Conservation (phyloP, 1,140 invertebrate genomes). For the Drosophila ohnishii region DNA sequence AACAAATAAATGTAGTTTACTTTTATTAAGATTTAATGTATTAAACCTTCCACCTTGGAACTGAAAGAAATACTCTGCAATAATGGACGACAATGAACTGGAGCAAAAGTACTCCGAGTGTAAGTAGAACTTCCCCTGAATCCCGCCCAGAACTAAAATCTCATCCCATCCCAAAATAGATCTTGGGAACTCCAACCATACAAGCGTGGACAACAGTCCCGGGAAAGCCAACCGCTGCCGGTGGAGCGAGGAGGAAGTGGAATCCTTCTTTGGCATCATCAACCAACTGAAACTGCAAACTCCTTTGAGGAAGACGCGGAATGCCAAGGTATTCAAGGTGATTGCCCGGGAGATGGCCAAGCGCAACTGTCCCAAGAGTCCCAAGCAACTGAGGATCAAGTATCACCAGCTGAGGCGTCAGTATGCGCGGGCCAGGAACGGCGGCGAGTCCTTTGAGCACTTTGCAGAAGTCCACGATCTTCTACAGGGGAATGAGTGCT, state of each 20-base stretch:
- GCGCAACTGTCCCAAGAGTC: constrained; percentile 23
- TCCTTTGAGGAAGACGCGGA: constrained; percentile 28
- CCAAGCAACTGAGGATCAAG: constrained; percentile 52
- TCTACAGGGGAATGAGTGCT: constrained; percentile 20
- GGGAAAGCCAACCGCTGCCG: constrained; percentile 5
- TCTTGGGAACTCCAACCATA: not conserved
- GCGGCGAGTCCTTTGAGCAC: constrained; percentile 36
- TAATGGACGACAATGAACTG: constrained; percentile 18
- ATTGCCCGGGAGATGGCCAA: constrained; percentile 50
- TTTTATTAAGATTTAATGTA: not conserved
- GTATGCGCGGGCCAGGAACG: constrained; percentile 29
- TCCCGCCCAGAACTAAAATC: not conserved
- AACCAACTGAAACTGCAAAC: constrained; percentile 40
- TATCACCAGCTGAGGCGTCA: constrained; percentile 45
- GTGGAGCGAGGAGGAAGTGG: constrained; percentile 49
- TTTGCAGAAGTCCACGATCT: constrained; percentile 36
- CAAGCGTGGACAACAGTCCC: constrained; percentile 6
- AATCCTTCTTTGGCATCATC: constrained; percentile 42
- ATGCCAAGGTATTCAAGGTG: constrained; percentile 56
- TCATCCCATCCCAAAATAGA: not conserved
- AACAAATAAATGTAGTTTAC: constrained; percentile 1
- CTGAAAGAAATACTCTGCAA: not conserved
- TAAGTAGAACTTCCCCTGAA: constrained; percentile 7
- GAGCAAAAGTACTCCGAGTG: constrained; percentile 50
- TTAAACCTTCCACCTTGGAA: not conserved